Evolutionary conservation across 1,140 invertebrate genomes (phyloP), one percentile per base, ranked within the genome.

Genomic region (Euborellia annulipes): DNA sequence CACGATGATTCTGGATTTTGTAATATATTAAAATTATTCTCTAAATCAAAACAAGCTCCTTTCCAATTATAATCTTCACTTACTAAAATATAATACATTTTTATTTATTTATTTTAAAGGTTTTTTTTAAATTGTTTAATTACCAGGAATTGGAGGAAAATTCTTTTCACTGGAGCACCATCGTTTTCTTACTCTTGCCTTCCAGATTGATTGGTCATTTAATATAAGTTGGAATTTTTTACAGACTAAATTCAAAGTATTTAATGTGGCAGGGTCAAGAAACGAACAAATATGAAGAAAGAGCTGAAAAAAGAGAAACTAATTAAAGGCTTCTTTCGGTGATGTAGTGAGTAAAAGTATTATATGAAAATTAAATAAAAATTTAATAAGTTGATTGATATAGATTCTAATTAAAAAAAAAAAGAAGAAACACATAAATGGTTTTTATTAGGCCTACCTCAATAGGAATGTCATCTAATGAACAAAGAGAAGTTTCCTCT

Each of bases 181-280:
- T 45, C 61, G 54, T 51, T 55, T 53, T 38, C 36, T 57, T 20
- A 64, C 62, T 47, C 59, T 57, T 23, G 52, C 49, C 58, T 59
- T 65, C 63, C 63, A 65, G 14, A 64, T 38, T 18, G 55, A 60
- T 42, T 62, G 52, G 47, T 64, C 61, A 19, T 54, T 59, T 22
- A 65, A 49, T 47, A 65, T 62, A 7, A 56, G 23, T 45, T 62
- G 43, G 45, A 65, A 63, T 19, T 62, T 55, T 50, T 62, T 65
- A 44, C 63, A 65, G 7, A 54, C 58, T 23, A 58, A 52, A 23
- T 58, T 48, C 42, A 65, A 37, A 44, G 60, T 56, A 37, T 61
- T 55, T 30, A 64, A 45, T 16, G 59, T 59, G n/a, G 54, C 50
- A 8, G 60, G 58, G 50, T 65, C 62, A 50, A 65, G 42, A 39